phyloP scores from a whole-genome alignment of 1,140 invertebrate genomes.

The Bombus confusus region DNA sequence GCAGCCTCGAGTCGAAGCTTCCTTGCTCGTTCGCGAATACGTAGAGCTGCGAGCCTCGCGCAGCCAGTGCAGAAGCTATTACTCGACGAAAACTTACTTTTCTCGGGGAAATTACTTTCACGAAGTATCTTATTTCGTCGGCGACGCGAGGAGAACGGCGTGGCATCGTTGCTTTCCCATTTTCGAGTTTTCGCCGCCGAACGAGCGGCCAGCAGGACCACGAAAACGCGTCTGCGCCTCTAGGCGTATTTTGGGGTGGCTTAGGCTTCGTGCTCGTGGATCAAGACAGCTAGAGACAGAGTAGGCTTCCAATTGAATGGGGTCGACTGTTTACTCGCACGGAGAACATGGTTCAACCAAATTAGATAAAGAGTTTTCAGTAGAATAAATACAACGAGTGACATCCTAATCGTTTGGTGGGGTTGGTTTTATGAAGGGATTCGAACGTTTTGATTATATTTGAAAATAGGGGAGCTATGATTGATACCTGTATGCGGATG shows the following conservation, averaged over 20 bases:
- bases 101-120: slow-evolving; percentile 69
- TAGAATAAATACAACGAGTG: too few relatives aligned
- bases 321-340: background rate
- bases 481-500: background rate
- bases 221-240: background rate
- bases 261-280: slow-evolving; percentile 13
- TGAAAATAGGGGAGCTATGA: background rate
- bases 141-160: slow-evolving; percentile 22
- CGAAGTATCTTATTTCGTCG: slow-evolving; percentile 72
- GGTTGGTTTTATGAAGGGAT: background rate
- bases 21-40: slow-evolving; percentile 39
- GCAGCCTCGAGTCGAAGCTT: slow-evolving; percentile 22
- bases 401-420: background rate
- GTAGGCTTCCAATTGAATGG: background rate
- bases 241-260: slow-evolving; percentile 15
- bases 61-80: slow-evolving; percentile 64
- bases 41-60: slow-evolving; percentile 37
- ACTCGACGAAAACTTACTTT: slow-evolving; percentile 72
- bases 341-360: background rate
- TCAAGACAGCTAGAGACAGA: background rate
- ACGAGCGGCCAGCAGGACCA: background rate
- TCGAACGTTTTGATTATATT: background rate
- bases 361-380: background rate
- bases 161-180: slow-evolving; percentile 19
- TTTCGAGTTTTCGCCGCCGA: slow-evolving; percentile 19